Percentiles rank a stretch among this genome's conserved stretches.
phyloP scores from a whole-genome alignment of 2,113 vertebrate species.

The Apaloderma vittatum region DNA sequence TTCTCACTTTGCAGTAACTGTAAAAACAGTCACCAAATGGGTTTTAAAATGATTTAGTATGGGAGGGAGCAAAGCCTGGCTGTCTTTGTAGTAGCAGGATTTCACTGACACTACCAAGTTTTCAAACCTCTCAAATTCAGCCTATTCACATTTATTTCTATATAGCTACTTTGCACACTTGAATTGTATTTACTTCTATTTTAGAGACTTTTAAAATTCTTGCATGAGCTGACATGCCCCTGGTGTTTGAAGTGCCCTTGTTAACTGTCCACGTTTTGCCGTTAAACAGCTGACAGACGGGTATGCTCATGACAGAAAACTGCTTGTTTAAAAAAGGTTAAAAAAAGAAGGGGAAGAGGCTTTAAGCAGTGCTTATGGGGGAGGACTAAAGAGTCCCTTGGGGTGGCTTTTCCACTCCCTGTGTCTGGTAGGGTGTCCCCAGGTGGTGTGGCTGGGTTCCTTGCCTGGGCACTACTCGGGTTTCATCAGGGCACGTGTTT shows the following conservation, averaged over 20 bases:
- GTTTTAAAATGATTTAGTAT: constrained; percentile 24
- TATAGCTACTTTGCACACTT: not conserved
- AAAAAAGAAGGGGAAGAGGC: not conserved
- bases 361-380: not conserved
- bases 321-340: not conserved
- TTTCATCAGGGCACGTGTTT: rapidly evolving
- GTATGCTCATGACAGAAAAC: not conserved
- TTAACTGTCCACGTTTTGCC: not conserved
- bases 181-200: not conserved
- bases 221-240: not conserved
- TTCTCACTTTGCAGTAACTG: constrained; percentile 46
- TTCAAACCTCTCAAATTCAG: not conserved
- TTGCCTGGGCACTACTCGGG: not conserved
- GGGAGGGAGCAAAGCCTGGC: not conserved
- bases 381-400: not conserved
- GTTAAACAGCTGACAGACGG: not conserved
- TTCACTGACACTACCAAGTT: not conserved
- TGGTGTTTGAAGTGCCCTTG: not conserved
- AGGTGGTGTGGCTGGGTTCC: not conserved
- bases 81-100: not conserved
- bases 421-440: not conserved
- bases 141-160: not conserved
- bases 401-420: rapidly evolving
- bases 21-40: constrained; percentile 41
- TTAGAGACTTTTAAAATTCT: not conserved